phyloP scores from a whole-genome alignment of 2,797 vertebrate genomes.

The Serranus cabrilla region DNA sequence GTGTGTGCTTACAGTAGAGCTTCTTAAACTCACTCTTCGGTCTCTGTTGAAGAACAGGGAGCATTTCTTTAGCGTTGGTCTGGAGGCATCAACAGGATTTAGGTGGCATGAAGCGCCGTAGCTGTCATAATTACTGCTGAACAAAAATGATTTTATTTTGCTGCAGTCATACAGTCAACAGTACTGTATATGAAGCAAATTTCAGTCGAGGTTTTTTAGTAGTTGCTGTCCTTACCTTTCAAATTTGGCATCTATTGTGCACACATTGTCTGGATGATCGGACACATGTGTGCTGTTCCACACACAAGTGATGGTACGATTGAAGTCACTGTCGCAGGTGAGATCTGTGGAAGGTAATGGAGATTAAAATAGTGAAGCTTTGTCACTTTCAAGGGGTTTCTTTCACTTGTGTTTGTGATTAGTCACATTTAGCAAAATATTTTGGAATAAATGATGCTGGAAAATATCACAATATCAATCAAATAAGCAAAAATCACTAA shows the following conservation, averaged over 20 bases:
- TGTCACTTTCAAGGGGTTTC: neutral
- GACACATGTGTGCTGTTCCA: conserved; percentile 34
- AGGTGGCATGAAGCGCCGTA: neutral
- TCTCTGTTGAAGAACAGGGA: rapidly evolving
- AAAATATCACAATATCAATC: neutral
- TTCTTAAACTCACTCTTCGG: rapidly evolving
- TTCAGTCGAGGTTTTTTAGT: neutral
- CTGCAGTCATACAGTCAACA: neutral
- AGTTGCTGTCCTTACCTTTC: neutral
- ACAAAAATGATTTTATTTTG: neutral
- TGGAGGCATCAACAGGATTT: conserved; percentile 21
- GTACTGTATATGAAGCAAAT: neutral
- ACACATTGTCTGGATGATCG: neutral
- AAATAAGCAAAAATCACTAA: conserved; percentile 5
- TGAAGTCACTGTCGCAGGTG: conserved; percentile 56
- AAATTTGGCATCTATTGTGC: neutral
- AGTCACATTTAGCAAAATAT: neutral
- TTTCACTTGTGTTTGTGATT: neutral
- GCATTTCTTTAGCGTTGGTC: conserved; percentile 39
- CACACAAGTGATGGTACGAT: conserved; percentile 21
- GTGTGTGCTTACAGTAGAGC: neutral
- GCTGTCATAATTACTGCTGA: rapidly evolving
- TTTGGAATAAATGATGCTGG: neutral
- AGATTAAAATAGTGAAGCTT: neutral
- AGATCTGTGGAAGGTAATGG: conserved; percentile 25